Evolutionary conservation across 2,113 vertebrate species (phyloP).

Genomic region (Oplegnathus fasciatus): DNA sequence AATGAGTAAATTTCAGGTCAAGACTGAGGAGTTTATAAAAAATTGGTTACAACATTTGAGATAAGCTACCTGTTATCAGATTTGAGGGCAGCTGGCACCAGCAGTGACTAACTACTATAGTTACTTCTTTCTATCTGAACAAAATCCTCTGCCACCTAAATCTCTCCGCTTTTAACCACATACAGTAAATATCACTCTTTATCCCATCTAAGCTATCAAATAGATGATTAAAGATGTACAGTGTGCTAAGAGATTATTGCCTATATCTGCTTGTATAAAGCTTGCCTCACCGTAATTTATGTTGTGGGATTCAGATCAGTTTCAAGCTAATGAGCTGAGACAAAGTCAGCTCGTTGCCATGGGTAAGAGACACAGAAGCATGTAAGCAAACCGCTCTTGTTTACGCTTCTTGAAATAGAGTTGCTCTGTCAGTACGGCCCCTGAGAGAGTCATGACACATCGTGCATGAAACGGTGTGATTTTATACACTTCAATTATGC

Average conservation of each 20-base stretch:
- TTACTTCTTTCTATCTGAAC: not conserved
- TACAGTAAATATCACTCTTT: not conserved
- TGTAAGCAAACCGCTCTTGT: constrained; percentile 11
- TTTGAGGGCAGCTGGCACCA: not conserved
- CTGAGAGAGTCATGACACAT: constrained; percentile 60
- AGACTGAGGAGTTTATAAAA: constrained; percentile 54
- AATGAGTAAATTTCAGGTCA: constrained; percentile 64
- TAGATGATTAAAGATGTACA: not conserved
- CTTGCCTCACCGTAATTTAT: not conserved
- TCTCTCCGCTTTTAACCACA: constrained; percentile 14
- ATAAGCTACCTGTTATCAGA: constrained; percentile 57
- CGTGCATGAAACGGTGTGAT: constrained; percentile 56
- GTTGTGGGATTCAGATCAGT: constrained; percentile 11
- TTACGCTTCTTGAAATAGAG: constrained; percentile 60
- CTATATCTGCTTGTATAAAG: not conserved
- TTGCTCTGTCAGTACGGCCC: constrained; percentile 45
- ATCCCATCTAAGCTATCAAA: not conserved
- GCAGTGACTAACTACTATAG: constrained; percentile 17
- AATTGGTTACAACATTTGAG: constrained; percentile 28
- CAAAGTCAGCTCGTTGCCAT: constrained; percentile 43
- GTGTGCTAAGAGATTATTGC: not conserved
- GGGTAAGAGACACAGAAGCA: constrained; percentile 30
- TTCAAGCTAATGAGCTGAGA: constrained; percentile 9
- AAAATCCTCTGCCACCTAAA: not conserved
- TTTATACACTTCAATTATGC: constrained; percentile 56